These are phyloP conservation scores for Danaus plexippus DNA, from an alignment of 1,140 invertebrate genomes.

Conservation along the genomic window DNA sequence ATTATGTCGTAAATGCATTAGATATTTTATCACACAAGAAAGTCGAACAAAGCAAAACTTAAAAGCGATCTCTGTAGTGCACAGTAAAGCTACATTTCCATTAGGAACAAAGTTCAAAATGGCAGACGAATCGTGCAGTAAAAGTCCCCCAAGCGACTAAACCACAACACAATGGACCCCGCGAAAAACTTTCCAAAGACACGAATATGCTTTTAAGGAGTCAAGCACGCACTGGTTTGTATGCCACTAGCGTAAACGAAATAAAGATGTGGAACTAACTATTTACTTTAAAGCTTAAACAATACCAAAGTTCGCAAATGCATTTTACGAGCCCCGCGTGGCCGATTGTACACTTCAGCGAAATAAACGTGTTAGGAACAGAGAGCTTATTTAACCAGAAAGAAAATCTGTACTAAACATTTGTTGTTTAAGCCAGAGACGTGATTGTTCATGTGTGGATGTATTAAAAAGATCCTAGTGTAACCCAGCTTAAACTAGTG, in stretches of 20 bases:
- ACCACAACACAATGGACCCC: constrained; percentile 12
- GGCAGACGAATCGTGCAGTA: too few species aligned
- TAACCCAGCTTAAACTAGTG: too few species aligned
- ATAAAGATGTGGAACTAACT: constrained; percentile 23
- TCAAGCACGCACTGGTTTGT: constrained; percentile 23
- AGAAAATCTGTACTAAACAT: too few species aligned
- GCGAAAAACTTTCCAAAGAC: constrained; percentile 36
- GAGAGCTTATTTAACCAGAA: too few species aligned
- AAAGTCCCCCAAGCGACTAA: constrained; percentile 1
- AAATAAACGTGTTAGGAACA: constrained; percentile 9
- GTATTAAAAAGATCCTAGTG: too few species aligned
- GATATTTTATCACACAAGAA: too few species aligned
- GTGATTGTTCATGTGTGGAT: not conserved
- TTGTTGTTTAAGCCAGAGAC: constrained; percentile 2
- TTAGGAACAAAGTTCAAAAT: too few species aligned
- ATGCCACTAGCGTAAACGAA: constrained; percentile 14
- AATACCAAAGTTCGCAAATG: constrained; percentile 16
- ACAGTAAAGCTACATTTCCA: too few species aligned
- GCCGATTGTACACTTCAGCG: constrained; percentile 15
- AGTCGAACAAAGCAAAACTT: too few species aligned
- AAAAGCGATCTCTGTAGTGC: too few species aligned
- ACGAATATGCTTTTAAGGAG: constrained; percentile 39
- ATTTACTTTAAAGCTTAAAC: constrained; percentile 21
- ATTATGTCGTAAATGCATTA: too few species aligned
- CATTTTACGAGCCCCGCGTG: constrained; percentile 17